Evolutionary conservation across 2,113 vertebrate genomes (phyloP).

Genomic region (Poeciliopsis turrubarensis): DNA sequence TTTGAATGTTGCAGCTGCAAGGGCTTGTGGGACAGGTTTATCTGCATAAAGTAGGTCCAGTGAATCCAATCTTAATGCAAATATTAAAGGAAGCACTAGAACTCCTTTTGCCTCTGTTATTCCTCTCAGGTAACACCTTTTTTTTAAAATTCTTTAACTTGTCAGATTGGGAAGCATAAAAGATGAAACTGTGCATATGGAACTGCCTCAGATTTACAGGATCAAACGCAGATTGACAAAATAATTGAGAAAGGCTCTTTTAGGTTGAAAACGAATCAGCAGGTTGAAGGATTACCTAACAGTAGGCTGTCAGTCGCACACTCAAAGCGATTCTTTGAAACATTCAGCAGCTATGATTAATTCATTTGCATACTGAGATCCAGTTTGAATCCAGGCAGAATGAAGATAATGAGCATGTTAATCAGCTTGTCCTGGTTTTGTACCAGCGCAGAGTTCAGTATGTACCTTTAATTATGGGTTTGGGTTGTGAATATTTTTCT

Average conservation of each 20-base stretch:
- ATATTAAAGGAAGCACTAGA: background rate
- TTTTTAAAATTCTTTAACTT: background rate
- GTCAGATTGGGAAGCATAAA: background rate
- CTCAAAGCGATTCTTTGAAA: constrained; percentile 6
- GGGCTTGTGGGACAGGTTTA: background rate
- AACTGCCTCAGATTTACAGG: background rate
- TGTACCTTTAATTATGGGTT: constrained; percentile 1
- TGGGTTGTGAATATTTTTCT: background rate
- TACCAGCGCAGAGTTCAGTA: constrained; percentile 7
- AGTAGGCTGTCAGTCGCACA: accelerated
- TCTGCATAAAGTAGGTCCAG: background rate
- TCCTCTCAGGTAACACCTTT: background rate
- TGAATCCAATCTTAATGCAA: background rate
- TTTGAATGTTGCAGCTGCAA: background rate
- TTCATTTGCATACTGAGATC: constrained; percentile 19
- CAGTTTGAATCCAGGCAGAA: constrained; percentile 7
- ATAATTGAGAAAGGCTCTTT: background rate
- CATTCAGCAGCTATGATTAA: background rate
- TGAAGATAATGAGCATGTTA: constrained; percentile 9
- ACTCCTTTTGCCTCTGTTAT: background rate
- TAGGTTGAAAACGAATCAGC: constrained; percentile 1
- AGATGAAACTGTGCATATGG: background rate
- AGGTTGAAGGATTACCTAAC: background rate
- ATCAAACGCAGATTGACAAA: background rate
- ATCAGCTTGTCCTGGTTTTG: constrained; percentile 3